These are phyloP conservation scores for Montipora capricornis DNA, from an alignment of 64 coral and sea anemone species.

Conservation along the genomic window DNA sequence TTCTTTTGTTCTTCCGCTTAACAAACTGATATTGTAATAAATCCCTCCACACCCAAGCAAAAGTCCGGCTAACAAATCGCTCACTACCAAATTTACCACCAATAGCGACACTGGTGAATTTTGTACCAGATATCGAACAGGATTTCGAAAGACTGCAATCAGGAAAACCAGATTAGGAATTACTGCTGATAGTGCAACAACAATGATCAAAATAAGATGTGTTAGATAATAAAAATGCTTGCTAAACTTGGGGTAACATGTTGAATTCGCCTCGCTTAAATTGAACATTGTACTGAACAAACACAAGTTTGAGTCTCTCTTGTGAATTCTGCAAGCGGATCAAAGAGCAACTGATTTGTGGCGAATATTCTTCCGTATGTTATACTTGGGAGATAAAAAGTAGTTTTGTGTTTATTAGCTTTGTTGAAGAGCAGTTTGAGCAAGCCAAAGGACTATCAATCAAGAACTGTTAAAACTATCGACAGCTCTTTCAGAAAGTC, in stretches of 20 bases:
- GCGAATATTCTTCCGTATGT: too few relatives aligned
- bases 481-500: too few relatives aligned
- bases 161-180: constrained; percentile 3
- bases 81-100: background rate
- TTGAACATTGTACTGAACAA: background rate
- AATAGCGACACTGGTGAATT: background rate
- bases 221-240: background rate
- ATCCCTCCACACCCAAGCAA: background rate
- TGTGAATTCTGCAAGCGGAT: background rate
- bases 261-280: background rate
- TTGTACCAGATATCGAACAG: background rate
- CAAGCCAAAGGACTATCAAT: too few relatives aligned
- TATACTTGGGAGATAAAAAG: too few relatives aligned
- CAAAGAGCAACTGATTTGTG: background rate
- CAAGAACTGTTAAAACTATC: too few relatives aligned
- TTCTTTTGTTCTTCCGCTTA: background rate
- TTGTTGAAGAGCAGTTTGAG: too few relatives aligned
- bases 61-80: background rate
- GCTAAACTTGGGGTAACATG: background rate
- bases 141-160: background rate
- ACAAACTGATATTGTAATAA: background rate
- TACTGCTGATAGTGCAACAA: background rate
- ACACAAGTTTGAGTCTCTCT: background rate
- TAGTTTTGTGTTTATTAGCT: too few relatives aligned
- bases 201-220: background rate